Conservation (phyloP, 2,888 invertebrate species). For the Hybos culiciformis region DNA sequence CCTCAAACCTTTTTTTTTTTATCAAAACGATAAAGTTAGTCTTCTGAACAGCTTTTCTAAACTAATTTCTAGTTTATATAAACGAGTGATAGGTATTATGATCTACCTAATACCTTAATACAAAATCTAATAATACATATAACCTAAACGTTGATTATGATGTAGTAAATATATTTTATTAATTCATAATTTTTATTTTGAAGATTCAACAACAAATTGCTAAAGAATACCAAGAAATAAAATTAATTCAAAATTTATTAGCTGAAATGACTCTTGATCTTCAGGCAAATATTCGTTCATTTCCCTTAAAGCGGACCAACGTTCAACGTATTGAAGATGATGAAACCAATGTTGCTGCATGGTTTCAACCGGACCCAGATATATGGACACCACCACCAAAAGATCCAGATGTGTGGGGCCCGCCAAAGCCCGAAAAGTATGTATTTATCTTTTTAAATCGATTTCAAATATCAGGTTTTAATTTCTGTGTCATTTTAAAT, state of each 20-base stretch:
- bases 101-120: too few relatives aligned
- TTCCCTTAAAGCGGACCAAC: slow-evolving; percentile 29
- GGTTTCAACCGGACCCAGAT: slow-evolving; percentile 58
- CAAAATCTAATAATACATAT: too few relatives aligned
- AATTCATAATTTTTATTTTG: slow-evolving; percentile 7
- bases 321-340: slow-evolving; percentile 20
- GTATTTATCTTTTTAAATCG: slow-evolving; percentile 23
- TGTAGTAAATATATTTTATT: neutral
- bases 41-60: too few relatives aligned
- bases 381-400: slow-evolving; percentile 57
- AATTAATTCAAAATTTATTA: slow-evolving; percentile 42
- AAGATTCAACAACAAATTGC: slow-evolving; percentile 80
- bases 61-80: too few relatives aligned
- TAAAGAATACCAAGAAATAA: slow-evolving; percentile 81
- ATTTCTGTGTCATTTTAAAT: too few relatives aligned
- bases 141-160: too few relatives aligned
- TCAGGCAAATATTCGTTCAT: slow-evolving; percentile 37
- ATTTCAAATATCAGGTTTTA: too few relatives aligned
- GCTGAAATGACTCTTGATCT: slow-evolving; percentile 34
- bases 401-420: slow-evolving; percentile 80
- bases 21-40: too few relatives aligned
- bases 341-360: slow-evolving; percentile 34
- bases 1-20: too few relatives aligned
- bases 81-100: too few relatives aligned
- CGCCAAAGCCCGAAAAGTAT: slow-evolving; percentile 67